phyloP scores from a whole-genome alignment of 2,797 vertebrate genomes.

The Helostoma temminkii region DNA sequence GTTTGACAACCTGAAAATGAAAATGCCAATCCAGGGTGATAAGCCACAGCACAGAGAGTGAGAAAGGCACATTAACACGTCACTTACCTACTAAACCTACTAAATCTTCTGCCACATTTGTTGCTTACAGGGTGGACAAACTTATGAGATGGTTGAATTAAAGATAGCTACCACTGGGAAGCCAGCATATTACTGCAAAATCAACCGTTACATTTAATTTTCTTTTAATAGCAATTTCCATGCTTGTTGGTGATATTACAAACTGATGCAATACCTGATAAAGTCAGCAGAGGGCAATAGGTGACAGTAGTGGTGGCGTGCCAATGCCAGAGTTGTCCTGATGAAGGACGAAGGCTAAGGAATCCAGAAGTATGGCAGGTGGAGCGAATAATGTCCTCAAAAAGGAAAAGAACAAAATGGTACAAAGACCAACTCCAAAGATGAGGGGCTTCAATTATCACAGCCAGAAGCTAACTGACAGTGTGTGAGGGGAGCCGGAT shows the following conservation, averaged over 20 bases:
- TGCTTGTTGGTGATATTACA: neutral
- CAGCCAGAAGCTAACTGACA: constrained; percentile 54
- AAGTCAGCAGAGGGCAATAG: constrained; percentile 73
- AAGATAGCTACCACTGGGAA: constrained; percentile 52
- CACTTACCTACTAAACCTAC: constrained; percentile 16
- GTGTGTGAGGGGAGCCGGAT: constrained; percentile 36
- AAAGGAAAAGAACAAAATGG: constrained; percentile 64
- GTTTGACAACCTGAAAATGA: constrained; percentile 14
- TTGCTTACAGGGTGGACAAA: constrained; percentile 15
- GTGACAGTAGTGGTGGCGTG: constrained; percentile 49
- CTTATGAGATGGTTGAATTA: constrained; percentile 24
- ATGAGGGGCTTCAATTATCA: constrained; percentile 78
- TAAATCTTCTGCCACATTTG: constrained; percentile 30
- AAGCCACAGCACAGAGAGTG: neutral
- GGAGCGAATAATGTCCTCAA: constrained; percentile 65
- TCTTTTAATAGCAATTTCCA: constrained; percentile 17
- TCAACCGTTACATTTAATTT: constrained; percentile 58
- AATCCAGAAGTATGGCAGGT: constrained; percentile 59
- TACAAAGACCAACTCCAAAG: constrained; percentile 70
- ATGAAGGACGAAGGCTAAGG: constrained; percentile 50
- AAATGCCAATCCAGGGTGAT: constrained; percentile 15
- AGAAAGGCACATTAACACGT: constrained; percentile 39
- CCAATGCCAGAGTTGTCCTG: constrained; percentile 29
- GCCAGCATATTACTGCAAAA: constrained; percentile 54
- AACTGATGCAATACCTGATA: neutral